Evolutionary conservation across 1,140 invertebrate species (phyloP), one percentile per base, ranked within the genome.

Genomic region (Hyles euphorbiae): DNA sequence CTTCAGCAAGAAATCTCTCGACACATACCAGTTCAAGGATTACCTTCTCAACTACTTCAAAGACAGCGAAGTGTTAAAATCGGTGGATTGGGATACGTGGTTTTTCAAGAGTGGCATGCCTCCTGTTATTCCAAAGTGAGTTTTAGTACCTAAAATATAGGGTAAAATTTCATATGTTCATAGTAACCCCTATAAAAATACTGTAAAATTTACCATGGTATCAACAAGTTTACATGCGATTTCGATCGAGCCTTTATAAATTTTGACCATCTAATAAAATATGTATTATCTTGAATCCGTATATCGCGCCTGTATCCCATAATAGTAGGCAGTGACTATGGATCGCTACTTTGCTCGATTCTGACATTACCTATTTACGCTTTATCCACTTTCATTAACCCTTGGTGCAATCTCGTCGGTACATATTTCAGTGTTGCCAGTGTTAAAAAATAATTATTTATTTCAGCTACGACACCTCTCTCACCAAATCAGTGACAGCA

Each of bases 1-100:
- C 58, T 98, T 93, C 87, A 94, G 95, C 65, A 94, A 93, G 72
- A 92, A 96, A 77, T 97, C 97, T 2, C 93, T 99, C 58, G 92
- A 93, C 56, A 96, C 96, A 0, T 87, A 94, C 44, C 92, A 95
- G 63, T 98, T 97, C 87, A 96, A 96, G 78, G 76, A 89, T 0
- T 95, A 92, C 72, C 89, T 98, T 11, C 91, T 94, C 60, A 89
- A 93, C 5, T 97, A 96, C 80, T 98, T 98, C 84, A 84, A 89
- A 51, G 89, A 92, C 45, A 90, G 91, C 57, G 81, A 89, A 48
- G 80, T 72, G 5, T 69, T 93, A 10, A 71, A 82, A n/a, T 61
- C 74, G 2, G 85, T 99, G 5, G 94, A 98, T 76, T 98, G 97
- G 96, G 83, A 97, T 36, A 75, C 90, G 0, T 99, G 98, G 97